phyloP scores from a whole-genome alignment of 2,888 invertebrate species.

The Capitulum mitella region DNA sequence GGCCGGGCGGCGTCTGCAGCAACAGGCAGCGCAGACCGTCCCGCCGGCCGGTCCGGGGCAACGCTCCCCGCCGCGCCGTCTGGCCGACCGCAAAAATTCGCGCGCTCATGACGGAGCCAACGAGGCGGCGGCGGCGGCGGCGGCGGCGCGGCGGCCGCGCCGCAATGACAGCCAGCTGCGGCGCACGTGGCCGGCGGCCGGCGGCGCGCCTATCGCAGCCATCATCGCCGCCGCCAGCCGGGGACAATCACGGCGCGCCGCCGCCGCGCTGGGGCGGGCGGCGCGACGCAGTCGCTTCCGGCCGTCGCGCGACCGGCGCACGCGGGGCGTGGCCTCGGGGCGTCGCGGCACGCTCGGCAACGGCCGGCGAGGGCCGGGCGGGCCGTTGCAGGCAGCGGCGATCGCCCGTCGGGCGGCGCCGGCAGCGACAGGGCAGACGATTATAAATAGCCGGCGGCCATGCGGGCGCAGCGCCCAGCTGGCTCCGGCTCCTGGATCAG shows the following conservation, averaged over 20 bases:
- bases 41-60: neutral
- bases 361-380: neutral
- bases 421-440: neutral
- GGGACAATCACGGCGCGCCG: too few relatives aligned
- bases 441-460: slow-evolving; percentile 1
- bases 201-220: neutral
- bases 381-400: neutral
- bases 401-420: neutral
- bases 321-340: neutral
- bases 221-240: neutral
- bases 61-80: neutral
- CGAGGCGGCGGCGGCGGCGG: neutral
- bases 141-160: neutral
- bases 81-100: neutral
- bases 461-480: neutral
- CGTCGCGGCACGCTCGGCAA: neutral
- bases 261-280: neutral
- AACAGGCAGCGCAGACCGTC: neutral
- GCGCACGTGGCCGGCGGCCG: neutral
- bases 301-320: neutral
- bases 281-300: neutral
- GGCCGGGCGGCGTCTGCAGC: neutral
- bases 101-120: neutral
- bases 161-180: neutral
- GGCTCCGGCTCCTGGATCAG: neutral